Base-by-base conservation (phyloP, 1,140 invertebrate genomes). In the Drosophila littoralis region DNA sequence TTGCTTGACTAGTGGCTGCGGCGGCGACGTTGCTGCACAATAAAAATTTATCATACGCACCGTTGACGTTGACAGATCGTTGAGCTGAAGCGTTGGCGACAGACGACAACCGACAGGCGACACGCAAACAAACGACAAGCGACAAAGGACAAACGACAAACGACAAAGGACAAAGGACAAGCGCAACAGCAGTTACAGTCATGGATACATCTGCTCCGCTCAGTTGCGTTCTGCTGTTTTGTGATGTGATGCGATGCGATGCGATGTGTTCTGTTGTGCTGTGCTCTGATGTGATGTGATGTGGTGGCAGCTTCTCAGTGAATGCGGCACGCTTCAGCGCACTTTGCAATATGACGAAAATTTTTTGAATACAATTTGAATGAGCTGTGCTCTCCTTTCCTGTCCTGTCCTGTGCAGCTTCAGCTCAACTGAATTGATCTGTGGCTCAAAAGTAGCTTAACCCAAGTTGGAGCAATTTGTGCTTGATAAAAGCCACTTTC, bases 11-110 rank as follows among this genome's bases (percentile, higher is more conserved):
- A 43, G 48, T 33, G 50, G 15, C 45, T 32, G 50, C 46, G 36
- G 12, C 22, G 57, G 45, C 38, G 48, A 42, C 60, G 46, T 40
- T n/a, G 38, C 43, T 84, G 75, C 71, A 83, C 70, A 88, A 83
- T 88, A 83, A 80, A 89, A 80, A 88, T 88, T 78, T 84, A 89
- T 88, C 84, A 88, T 88, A 88, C 83, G 84, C 83, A 84, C 84
- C 80, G 77, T 89, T 88, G 84, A 88, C 84, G 80, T 88, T 88
- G 84, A 88, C 84, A 89, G 84, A 88, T 88, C 77, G 80, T 75
- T 67, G 54, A 71, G 73, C 51, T 80, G 79, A 73, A 61, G 71
- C 75, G 63, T 40, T 59, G 59, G 33, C 58, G 64, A 78, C 70
- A 70, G 51, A 22, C 64, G 57, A 68, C 71, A 69, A 55, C 22